Conservation (phyloP, 2,888 invertebrate genomes). For the Anagyrus pseudococci region DNA sequence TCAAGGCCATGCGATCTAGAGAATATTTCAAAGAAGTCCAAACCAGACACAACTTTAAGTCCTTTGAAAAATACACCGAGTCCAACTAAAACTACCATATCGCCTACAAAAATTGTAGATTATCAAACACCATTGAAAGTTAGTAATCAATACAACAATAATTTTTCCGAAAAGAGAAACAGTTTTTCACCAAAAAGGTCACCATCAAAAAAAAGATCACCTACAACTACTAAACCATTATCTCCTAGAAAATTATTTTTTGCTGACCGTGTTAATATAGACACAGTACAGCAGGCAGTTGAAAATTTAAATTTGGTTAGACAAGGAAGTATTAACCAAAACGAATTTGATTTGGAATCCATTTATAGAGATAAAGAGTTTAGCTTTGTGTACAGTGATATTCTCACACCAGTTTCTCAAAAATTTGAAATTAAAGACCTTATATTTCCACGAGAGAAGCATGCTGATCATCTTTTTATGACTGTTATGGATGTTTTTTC, state of each 20-base stretch:
- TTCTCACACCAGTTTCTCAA: constrained; percentile 32
- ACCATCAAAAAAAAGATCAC: constrained; percentile 11
- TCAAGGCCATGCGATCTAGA: neutral
- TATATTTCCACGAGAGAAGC: constrained; percentile 41
- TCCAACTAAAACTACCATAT: neutral
- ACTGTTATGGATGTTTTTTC: constrained; percentile 48
- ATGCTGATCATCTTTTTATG: constrained; percentile 46
- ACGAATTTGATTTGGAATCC: constrained; percentile 48
- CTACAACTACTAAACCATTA: neutral
- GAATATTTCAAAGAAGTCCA: constrained; percentile 19
- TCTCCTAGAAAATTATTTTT: constrained; percentile 37
- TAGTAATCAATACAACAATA: constrained; percentile 1
- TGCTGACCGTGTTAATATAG: constrained; percentile 30
- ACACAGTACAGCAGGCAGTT: constrained; percentile 39
- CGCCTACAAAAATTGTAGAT: neutral
- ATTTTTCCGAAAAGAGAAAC: constrained; percentile 17
- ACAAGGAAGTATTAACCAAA: constrained; percentile 43
- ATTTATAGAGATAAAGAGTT: constrained; percentile 45
- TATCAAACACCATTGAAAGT: constrained; percentile 4
- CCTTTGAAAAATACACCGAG: no score
- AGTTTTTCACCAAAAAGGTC: constrained; percentile 17
- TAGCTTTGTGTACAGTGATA: constrained; percentile 35
- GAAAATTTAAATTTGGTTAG: constrained; percentile 50
- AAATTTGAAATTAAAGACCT: constrained; percentile 47
- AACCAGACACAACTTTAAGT: constrained; percentile 4